A percentile compares a stretch with the other conserved stretches of the same genome.
Evolutionary conservation across 2,888 invertebrate species (phyloP).

Genomic region (Sialis lutaria): DNA sequence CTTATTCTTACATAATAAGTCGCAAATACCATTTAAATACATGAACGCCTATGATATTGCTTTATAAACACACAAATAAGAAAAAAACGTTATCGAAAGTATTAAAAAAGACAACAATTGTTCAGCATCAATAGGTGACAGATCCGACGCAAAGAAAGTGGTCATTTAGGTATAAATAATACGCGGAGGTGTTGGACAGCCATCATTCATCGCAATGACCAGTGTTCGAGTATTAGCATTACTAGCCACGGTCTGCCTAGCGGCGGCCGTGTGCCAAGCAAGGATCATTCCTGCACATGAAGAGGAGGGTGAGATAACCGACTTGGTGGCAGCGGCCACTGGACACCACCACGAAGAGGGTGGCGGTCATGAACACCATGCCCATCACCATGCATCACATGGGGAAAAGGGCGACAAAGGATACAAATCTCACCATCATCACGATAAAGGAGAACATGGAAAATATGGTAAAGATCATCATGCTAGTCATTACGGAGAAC

Average conservation of each 20-base stretch:
- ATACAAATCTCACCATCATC: constrained; percentile 56
- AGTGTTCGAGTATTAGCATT: background rate
- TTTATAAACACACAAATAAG: too few species aligned
- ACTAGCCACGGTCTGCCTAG: background rate
- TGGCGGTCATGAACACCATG: constrained; percentile 51
- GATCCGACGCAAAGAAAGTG: background rate
- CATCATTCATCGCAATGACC: background rate
- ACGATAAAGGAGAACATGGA: constrained; percentile 63
- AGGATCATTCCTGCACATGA: constrained; percentile 4
- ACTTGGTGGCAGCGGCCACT: constrained; percentile 31
- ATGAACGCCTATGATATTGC: too few species aligned
- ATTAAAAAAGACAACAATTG: background rate
- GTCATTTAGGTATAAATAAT: background rate
- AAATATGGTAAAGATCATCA: constrained; percentile 64
- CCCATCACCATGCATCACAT: constrained; percentile 48
- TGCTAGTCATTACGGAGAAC: constrained; percentile 57
- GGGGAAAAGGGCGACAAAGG: constrained; percentile 67
- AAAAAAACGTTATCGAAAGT: too few species aligned
- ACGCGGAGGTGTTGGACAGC: background rate
- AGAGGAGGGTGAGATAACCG: constrained; percentile 14
- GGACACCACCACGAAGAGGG: constrained; percentile 36
- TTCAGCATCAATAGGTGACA: background rate
- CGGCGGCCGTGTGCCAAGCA: background rate
- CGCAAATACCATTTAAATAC: too few species aligned
- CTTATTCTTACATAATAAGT: too few species aligned